A percentile compares a stretch with the other conserved stretches of the same genome.
These are phyloP conservation scores for Plecturocebus donacophilus DNA, from an alignment of 2,113 vertebrate species.

Conservation along the genomic window DNA sequence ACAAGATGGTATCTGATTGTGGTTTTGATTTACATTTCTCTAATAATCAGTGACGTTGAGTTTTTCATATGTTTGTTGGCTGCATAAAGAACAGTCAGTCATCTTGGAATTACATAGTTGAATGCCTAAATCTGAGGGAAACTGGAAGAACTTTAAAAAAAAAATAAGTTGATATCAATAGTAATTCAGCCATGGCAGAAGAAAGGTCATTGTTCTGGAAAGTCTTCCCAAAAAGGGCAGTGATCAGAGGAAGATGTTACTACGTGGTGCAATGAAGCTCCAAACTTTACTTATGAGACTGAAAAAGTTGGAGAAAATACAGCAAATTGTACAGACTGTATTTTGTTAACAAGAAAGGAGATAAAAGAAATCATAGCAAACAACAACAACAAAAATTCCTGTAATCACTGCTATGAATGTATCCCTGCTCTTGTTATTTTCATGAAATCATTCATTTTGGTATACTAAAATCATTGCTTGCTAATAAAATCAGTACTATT, in stretches of 20 bases:
- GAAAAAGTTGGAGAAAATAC: constrained; percentile 94
- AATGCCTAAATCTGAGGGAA: neutral
- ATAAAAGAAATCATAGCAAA: constrained; percentile 72
- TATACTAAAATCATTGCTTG: neutral
- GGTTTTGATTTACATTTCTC: too few relatives aligned
- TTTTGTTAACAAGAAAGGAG: constrained; percentile 85
- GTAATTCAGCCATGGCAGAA: constrained; percentile 83
- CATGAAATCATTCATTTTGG: neutral
- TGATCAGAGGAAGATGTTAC: constrained; percentile 88
- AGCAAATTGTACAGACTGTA: constrained; percentile 86
- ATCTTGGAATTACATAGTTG: neutral
- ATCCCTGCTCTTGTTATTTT: neutral
- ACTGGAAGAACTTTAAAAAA: neutral
- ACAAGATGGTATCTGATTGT: too few relatives aligned
- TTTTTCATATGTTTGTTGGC: too few relatives aligned
- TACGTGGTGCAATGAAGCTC: constrained; percentile 89
- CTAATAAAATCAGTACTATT: constrained; percentile 5
- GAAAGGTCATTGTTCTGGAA: constrained; percentile 89
- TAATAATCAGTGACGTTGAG: too few relatives aligned
- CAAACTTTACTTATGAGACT: constrained; percentile 90
- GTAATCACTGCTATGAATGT: neutral
- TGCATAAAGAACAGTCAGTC: neutral
- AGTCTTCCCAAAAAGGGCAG: constrained; percentile 91
- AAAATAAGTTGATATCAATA: neutral
- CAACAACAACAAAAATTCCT: too few relatives aligned